These are phyloP conservation scores for Myotis lucifugus DNA, from an alignment of 2,113 vertebrate species.

Conservation along the genomic window DNA sequence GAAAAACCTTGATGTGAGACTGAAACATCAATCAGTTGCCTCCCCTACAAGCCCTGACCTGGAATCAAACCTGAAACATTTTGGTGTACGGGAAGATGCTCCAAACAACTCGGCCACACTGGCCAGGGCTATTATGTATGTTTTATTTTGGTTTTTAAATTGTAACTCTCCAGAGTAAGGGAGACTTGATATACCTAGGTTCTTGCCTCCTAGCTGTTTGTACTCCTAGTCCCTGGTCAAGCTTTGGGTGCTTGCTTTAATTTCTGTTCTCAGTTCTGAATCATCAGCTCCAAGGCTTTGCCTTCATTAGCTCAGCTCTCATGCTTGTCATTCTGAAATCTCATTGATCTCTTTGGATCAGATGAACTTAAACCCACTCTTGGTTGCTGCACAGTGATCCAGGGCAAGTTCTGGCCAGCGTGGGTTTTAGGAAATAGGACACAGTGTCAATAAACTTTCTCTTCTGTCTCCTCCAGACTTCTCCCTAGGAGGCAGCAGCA, in stretches of 20 bases:
- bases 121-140: background rate
- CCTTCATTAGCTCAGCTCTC: background rate
- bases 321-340: background rate
- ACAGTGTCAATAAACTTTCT: rapidly evolving
- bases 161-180: background rate
- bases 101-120: no score
- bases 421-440: background rate
- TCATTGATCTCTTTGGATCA: background rate
- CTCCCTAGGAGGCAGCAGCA: background rate
- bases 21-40: no score
- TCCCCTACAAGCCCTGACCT: no score
- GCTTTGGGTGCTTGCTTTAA: background rate
- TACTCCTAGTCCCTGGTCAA: background rate
- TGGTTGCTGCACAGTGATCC: background rate
- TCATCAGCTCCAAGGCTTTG: background rate
- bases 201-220: background rate
- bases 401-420: background rate
- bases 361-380: background rate
- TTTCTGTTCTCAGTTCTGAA: background rate
- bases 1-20: no score
- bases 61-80: no score
- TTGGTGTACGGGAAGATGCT: no score
- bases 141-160: background rate
- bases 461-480: background rate
- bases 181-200: background rate